Evolutionary conservation across 2,797 vertebrate species (phyloP), one percentile per base, ranked within the genome.

Genomic region (Tarsius wallacei): DNA sequence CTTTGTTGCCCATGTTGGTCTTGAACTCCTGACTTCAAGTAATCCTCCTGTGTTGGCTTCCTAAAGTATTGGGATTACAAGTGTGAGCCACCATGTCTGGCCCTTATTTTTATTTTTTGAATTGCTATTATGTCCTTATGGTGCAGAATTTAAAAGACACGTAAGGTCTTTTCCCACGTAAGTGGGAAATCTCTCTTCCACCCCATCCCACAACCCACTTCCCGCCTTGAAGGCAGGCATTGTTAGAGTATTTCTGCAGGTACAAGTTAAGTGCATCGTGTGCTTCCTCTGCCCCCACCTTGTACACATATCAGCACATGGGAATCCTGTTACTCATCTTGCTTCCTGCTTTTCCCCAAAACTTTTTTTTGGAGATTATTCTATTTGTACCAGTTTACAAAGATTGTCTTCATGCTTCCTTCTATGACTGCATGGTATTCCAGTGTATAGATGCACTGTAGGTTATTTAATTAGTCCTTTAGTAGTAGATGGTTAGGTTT

Each of bases 121-220:
- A 24, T 85, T 63, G 19, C 70, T 85, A 5, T 42, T 93, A 13
- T 7, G 77, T 3, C 71, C 14, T 63, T 28, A 15, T 36, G n/a
- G 16, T 76, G 86, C 87, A 74, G 68, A 91, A 87, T 80, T 95
- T 81, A 71, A 93, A 91, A 95, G 68, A 47, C 7, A 64, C 8
- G 0, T 71, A 22, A 85, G 19, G 11, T 47, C 42, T 42, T 42
- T 42, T 42, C 42, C 42, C 42, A 42, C 78, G 55, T n/a, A 14
- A 71, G 42, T 49, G 36, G n/a, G 53, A 73, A 83, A 31, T 47
- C 31, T 24, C 31, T 14, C 22, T 80, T 49, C 28, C 16, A 22
- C 21, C 15, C 11, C 3, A 7, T 33, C 74, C 26, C 53, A 78
- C 47, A 59, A 12, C 31, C 70, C 17, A 0, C 15, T 87, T 76